These are phyloP conservation scores for Phaethon lepturus DNA, from an alignment of 2,113 vertebrate species.

Conservation along the genomic window DNA sequence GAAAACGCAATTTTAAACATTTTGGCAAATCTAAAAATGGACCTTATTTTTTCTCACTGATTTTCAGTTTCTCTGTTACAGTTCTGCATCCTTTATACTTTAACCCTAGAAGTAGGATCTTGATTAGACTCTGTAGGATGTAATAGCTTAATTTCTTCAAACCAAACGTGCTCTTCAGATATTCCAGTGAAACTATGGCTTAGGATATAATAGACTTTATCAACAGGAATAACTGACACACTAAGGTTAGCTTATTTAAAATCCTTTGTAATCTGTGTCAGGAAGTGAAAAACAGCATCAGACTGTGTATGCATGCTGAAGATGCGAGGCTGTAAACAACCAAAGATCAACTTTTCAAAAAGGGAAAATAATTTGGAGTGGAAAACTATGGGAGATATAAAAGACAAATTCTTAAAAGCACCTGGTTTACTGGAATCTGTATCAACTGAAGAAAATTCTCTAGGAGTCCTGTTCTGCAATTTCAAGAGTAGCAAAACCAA, in stretches of 20 bases:
- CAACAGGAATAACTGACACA: slow-evolving; percentile 8
- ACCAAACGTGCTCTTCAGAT: background rate
- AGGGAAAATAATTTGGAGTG: background rate
- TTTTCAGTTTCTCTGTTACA: background rate
- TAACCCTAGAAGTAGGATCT: background rate
- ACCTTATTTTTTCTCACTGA: background rate
- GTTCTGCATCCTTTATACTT: background rate
- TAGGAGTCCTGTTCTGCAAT: background rate
- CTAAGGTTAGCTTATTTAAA: background rate
- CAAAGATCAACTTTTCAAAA: background rate
- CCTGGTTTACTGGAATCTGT: background rate
- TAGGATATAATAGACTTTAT: background rate
- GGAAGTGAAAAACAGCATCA: background rate
- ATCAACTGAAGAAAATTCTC: background rate
- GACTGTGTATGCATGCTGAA: background rate
- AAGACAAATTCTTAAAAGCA: background rate
- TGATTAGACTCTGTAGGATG: background rate
- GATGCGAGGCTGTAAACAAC: background rate
- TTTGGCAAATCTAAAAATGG: background rate
- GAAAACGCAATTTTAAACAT: background rate
- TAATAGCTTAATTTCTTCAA: slow-evolving; percentile 23
- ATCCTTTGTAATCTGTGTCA: background rate
- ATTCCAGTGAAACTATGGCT: background rate
- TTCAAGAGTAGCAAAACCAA: background rate
- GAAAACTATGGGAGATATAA: background rate